A percentile compares a stretch with the other conserved stretches of the same genome.
phyloP scores from a whole-genome alignment of 2,888 invertebrate genomes.

The Xylota segnis region DNA sequence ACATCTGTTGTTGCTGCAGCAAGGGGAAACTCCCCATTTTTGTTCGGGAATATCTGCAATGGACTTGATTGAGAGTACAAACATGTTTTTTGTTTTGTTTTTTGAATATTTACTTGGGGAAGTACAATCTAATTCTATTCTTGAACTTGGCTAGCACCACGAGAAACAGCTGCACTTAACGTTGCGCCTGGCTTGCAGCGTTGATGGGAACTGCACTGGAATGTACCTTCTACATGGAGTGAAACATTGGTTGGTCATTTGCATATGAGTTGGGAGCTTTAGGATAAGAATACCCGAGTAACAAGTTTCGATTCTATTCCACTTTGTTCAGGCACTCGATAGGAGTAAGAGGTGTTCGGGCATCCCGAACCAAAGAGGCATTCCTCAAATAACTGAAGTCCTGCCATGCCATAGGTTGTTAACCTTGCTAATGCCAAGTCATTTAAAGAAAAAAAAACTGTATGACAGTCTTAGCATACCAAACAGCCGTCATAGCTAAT shows the following conservation, averaged over 20 bases:
- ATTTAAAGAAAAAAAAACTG: neutral
- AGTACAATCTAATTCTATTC: constrained; percentile 47
- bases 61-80: constrained; percentile 23
- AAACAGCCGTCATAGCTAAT: neutral
- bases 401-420: neutral
- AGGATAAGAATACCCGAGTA: no score
- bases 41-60: constrained; percentile 21
- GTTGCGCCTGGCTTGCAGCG: neutral
- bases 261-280: no score
- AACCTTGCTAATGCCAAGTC: neutral
- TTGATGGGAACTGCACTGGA: neutral
- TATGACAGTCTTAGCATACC: neutral
- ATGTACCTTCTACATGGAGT: neutral
- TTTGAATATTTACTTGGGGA: constrained; percentile 34
- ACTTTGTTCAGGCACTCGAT: no score
- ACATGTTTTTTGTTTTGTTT: constrained; percentile 11
- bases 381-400: no score
- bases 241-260: no score
- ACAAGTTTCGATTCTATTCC: no score
- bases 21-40: constrained; percentile 11
- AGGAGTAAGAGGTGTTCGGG: no score
- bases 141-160: constrained; percentile 38
- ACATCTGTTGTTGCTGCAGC: constrained; percentile 34
- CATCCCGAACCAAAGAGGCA: no score
- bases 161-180: constrained; percentile 31